Evolutionary conservation across 2,797 vertebrate species (phyloP), one percentile per base, ranked within the genome.

Genomic region (Taenioides sp.): DNA sequence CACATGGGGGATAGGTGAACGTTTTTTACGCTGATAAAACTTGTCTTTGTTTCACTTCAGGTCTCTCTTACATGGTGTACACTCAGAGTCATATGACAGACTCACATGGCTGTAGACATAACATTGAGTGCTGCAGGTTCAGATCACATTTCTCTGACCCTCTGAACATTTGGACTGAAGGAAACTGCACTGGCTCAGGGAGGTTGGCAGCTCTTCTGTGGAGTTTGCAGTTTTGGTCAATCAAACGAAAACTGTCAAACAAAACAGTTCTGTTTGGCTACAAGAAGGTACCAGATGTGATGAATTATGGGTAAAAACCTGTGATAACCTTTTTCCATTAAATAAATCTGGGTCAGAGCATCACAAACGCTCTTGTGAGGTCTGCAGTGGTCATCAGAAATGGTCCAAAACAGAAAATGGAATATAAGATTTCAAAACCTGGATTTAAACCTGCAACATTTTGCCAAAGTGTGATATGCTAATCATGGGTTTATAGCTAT

Each of bases 221-320:
- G 65, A 31, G 14, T 49, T 65, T 66, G 25, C 1, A 5, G 47
- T 52, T 49, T 66, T 54, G 49, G 47, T 66, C 65, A 66, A 66
- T 66, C 65, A 52, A 31, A 14, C 11, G 49, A 31, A 31, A 11
- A 49, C 65, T 66, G 65, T 66, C 65, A 66, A 66, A 66, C 65
- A 28, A 31, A 50, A 28, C 18, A 37, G 27, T 31, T 31, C 20
- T 31, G 27, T 7, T 54, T 66, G 65, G 65, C 47, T 14, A 12
- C 27, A 11, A n/a, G 49, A 52, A 54, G 49, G 65, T 12, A 52
- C 16, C 65, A 66, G 25, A 66, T 66, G 65, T n/a, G 27, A 18
- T 12, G 49, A 54, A 54, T 66, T 28, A 66, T 54, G 65, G n/a
- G 43, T 47, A 65, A 11, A 14, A 23, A 28, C 1, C 23, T 28